phyloP scores from a whole-genome alignment of 2,888 invertebrate genomes.

The Autographa pulchrina region DNA sequence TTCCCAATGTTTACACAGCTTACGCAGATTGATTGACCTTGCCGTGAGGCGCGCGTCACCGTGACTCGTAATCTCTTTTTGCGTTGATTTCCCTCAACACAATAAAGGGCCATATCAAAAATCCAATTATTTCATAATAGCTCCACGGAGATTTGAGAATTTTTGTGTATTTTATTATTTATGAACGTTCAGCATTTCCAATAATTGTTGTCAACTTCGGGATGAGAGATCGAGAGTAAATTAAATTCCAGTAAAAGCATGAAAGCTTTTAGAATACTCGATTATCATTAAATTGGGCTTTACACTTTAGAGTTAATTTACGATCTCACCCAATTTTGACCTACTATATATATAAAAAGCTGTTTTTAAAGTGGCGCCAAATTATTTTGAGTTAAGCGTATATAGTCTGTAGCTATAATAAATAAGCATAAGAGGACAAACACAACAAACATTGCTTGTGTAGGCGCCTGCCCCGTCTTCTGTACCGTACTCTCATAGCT shows the following conservation, averaged over 20 bases:
- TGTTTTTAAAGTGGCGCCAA: background rate
- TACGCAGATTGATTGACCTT: constrained; percentile 34
- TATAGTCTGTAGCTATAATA: too few species aligned
- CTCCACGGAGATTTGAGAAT: constrained; percentile 55
- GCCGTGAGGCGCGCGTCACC: background rate
- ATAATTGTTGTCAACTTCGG: constrained; percentile 69
- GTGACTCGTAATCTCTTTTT: constrained; percentile 26
- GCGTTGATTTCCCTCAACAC: constrained; percentile 16
- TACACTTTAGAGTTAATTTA: background rate
- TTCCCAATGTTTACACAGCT: constrained; percentile 31
- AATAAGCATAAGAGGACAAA: too few species aligned
- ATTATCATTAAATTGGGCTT: background rate
- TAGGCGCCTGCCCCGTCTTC: too few species aligned
- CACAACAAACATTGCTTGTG: too few species aligned
- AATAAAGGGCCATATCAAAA: constrained; percentile 49
- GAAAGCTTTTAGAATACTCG: constrained; percentile 36
- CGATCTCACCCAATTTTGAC: background rate
- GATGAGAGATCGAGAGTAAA: constrained; percentile 57
- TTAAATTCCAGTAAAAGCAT: constrained; percentile 63
- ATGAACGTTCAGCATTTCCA: constrained; percentile 65
- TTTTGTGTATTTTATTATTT: constrained; percentile 64
- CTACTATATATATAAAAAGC: background rate
- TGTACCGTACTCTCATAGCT: too few species aligned
- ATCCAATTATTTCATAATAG: constrained; percentile 66
- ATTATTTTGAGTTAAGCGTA: too few species aligned